These are phyloP conservation scores for Pteria penguin DNA, from an alignment of 2,888 invertebrate species.

Conservation along the genomic window DNA sequence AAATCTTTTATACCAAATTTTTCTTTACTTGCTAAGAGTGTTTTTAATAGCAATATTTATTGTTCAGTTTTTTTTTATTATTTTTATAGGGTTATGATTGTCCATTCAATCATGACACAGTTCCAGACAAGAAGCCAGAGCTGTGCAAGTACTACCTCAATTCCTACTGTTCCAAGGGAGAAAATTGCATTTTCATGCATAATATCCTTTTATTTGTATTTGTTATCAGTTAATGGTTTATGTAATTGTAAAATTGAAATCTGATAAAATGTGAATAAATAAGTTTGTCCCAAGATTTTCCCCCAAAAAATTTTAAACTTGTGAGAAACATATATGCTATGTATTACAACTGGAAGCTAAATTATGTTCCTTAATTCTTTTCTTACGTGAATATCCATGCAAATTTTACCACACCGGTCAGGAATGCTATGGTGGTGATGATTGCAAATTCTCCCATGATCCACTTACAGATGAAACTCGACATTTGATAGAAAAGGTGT, in stretches of 20 bases:
- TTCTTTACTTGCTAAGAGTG: too few relatives aligned
- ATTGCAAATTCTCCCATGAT: constrained; percentile 96
- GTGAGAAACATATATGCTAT: too few relatives aligned
- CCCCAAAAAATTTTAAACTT: too few relatives aligned
- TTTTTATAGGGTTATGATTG: constrained; percentile 87
- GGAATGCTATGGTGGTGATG: constrained; percentile 86
- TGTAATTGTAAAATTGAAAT: too few relatives aligned
- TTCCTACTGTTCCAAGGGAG: constrained; percentile 96
- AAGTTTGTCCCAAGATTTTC: too few relatives aligned
- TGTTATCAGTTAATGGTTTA: too few relatives aligned
- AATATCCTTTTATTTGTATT: constrained; percentile 75
- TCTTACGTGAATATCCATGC: constrained; percentile 91
- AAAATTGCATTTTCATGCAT: constrained; percentile 97
- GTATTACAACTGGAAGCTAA: too few relatives aligned
- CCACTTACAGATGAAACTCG: constrained; percentile 90
- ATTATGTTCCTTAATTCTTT: constrained; percentile 61
- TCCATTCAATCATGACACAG: constrained; percentile 91
- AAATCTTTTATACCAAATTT: too few relatives aligned
- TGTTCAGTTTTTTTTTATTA: too few relatives aligned
- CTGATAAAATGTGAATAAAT: too few relatives aligned
- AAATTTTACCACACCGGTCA: constrained; percentile 95
- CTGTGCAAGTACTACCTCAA: constrained; percentile 97
- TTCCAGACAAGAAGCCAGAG: constrained; percentile 92
- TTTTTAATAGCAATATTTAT: too few relatives aligned
- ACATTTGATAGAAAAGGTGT: constrained; percentile 82